Percentiles rank a stretch among this genome's conserved stretches.
Conservation (phyloP, 92 coral and sea anemone genomes). For the Epizoanthus rinbou region DNA sequence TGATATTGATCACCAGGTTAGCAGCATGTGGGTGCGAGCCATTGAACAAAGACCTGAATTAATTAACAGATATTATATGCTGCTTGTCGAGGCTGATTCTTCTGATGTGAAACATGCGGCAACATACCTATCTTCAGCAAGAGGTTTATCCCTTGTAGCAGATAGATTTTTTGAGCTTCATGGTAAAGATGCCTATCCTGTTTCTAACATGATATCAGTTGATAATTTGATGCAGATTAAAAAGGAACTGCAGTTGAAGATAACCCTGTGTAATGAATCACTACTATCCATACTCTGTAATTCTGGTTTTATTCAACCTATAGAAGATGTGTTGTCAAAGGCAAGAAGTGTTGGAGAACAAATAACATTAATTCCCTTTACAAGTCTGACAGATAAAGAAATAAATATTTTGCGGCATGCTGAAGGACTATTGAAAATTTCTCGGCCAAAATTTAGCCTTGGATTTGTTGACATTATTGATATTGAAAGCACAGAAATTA, state of each 20-base stretch:
- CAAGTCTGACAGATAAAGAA: slow-evolving; percentile 49
- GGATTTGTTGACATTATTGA: slow-evolving; percentile 34
- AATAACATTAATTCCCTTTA: slow-evolving; percentile 43
- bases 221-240: slow-evolving; percentile 42
- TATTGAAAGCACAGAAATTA: not conserved
- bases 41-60: slow-evolving; percentile 53
- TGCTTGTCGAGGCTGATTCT: slow-evolving; percentile 39
- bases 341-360: slow-evolving; percentile 6
- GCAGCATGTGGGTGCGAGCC: slow-evolving; percentile 66
- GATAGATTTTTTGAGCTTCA: slow-evolving; percentile 51
- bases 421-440: slow-evolving; percentile 46
- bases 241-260: slow-evolving; percentile 44
- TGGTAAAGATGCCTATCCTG: slow-evolving; percentile 54
- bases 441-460: slow-evolving; percentile 41
- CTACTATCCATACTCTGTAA: slow-evolving; percentile 33
- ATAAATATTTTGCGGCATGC: slow-evolving; percentile 42
- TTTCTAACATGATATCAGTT: slow-evolving; percentile 45
- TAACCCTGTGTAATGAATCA: slow-evolving; percentile 47
- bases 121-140: slow-evolving; percentile 37
- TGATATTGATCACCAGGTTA: slow-evolving; percentile 61
- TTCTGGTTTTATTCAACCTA: slow-evolving; percentile 45
- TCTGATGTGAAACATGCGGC: slow-evolving; percentile 57
- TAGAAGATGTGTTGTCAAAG: slow-evolving; percentile 41
- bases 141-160: slow-evolving; percentile 42
- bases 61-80: slow-evolving; percentile 46